phyloP scores from a whole-genome alignment of 2,888 invertebrate genomes.

The Sericinus montela region DNA sequence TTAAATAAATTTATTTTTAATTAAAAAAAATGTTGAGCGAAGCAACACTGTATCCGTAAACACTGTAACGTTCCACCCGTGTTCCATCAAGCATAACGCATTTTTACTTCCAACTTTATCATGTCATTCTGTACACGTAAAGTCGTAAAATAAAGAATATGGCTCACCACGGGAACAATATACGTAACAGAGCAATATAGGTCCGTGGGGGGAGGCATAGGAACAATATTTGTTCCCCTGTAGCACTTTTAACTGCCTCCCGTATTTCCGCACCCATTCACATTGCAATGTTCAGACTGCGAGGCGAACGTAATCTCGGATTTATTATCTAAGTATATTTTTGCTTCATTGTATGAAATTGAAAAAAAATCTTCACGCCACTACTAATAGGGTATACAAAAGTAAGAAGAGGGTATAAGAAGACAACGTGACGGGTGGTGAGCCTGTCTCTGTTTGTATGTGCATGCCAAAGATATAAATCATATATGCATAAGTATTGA shows the following conservation, averaged over 20 bases:
- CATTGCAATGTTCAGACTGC: constrained; percentile 15
- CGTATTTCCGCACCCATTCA: constrained; percentile 23
- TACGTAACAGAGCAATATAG: constrained; percentile 14
- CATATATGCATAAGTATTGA: too few relatives aligned
- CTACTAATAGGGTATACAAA: too few relatives aligned
- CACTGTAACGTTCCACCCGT: constrained; percentile 4
- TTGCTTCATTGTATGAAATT: too few relatives aligned
- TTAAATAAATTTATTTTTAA: too few relatives aligned
- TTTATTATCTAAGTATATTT: too few relatives aligned
- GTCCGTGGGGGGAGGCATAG: constrained; percentile 15
- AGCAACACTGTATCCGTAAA: neutral
- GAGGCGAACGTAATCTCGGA: too few relatives aligned
- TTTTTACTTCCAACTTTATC: constrained; percentile 20
- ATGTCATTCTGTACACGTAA: constrained; percentile 21
- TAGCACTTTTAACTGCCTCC: constrained; percentile 28
- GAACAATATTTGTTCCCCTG: constrained; percentile 28
- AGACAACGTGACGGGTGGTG: too few relatives aligned
- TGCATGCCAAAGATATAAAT: too few relatives aligned
- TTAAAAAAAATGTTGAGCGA: neutral
- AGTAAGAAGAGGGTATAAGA: too few relatives aligned
- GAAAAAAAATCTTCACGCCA: too few relatives aligned
- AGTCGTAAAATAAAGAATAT: constrained; percentile 20
- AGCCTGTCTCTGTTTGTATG: too few relatives aligned
- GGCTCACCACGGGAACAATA: constrained; percentile 19
- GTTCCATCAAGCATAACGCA: constrained; percentile 14